Percentiles rank a stretch among this genome's conserved stretches.
Evolutionary conservation across 1,140 invertebrate genomes (phyloP).

Genomic region (Mactra quadrangularis): DNA sequence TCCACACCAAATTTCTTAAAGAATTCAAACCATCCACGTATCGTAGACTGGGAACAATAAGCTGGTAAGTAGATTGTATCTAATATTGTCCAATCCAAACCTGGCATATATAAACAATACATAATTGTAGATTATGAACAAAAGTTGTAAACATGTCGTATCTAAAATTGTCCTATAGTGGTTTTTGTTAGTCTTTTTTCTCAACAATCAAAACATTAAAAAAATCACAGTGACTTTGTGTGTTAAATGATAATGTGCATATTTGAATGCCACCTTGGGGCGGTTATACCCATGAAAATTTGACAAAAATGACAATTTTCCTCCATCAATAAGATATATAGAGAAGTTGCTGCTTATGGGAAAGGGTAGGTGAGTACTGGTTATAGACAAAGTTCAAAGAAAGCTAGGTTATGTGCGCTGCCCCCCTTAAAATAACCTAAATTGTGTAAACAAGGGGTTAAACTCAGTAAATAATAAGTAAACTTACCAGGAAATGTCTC

Average conservation of each 20-base stretch:
- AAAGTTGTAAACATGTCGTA: neutral
- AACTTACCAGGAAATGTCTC: slow-evolving; percentile 71
- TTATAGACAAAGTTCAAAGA: too few relatives aligned
- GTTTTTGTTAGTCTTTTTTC: neutral
- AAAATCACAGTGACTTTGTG: neutral
- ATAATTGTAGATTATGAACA: neutral
- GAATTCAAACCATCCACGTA: slow-evolving; percentile 75
- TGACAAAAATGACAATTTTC: neutral
- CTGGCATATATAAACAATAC: slow-evolving; percentile 62
- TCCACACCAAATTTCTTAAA: slow-evolving; percentile 77
- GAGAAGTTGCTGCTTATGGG: neutral
- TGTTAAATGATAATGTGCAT: neutral
- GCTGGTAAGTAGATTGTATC: slow-evolving; percentile 72
- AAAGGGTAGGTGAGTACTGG: too few relatives aligned
- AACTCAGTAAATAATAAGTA: neutral
- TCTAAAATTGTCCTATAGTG: neutral
- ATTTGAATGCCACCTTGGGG: neutral
- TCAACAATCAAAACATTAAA: neutral
- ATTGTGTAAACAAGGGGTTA: neutral
- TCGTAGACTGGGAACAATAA: slow-evolving; percentile 27
- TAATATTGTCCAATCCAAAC: slow-evolving; percentile 79
- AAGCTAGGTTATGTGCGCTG: too few relatives aligned
- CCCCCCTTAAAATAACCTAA: neutral
- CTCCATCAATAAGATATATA: neutral
- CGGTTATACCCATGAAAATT: too few relatives aligned